A percentile compares a stretch with the other conserved stretches of the same genome.
Evolutionary conservation across 2,113 vertebrate species (phyloP).

Genomic region (Carassius gibelio): DNA sequence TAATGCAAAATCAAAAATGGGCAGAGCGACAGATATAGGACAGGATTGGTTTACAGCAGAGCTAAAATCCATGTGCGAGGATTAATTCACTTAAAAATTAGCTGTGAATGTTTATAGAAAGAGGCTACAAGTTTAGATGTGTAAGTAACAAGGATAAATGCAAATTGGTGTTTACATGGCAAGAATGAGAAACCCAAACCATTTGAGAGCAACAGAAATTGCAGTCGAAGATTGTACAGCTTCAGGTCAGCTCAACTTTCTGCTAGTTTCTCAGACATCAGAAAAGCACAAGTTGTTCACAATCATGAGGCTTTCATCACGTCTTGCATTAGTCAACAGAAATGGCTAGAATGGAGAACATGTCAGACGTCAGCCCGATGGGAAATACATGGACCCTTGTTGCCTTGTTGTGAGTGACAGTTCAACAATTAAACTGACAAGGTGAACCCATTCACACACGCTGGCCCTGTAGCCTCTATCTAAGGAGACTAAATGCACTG

Average conservation of each 20-base stretch:
- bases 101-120: not conserved
- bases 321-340: slow-evolving; percentile 5
- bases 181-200: not conserved
- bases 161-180: not conserved
- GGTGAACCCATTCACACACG: slow-evolving; percentile 35
- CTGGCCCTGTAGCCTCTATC: slow-evolving; percentile 22
- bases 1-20: not conserved
- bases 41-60: not conserved
- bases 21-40: not conserved
- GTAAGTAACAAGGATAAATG: not conserved
- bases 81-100: not conserved
- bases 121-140: not conserved
- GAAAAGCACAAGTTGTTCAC: not conserved
- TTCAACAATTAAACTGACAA: slow-evolving; percentile 52
- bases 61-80: not conserved
- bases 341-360: slow-evolving; percentile 17
- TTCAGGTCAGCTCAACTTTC: not conserved
- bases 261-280: not conserved
- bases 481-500: slow-evolving; percentile 5
- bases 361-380: slow-evolving; percentile 22
- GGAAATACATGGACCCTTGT: slow-evolving; percentile 34
- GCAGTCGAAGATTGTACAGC: not conserved
- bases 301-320: not conserved
- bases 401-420: slow-evolving; percentile 38
- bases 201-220: not conserved